These are phyloP conservation scores for Kryptolebias ocellatus DNA, from an alignment of 2,797 vertebrate species.

Conservation along the genomic window DNA sequence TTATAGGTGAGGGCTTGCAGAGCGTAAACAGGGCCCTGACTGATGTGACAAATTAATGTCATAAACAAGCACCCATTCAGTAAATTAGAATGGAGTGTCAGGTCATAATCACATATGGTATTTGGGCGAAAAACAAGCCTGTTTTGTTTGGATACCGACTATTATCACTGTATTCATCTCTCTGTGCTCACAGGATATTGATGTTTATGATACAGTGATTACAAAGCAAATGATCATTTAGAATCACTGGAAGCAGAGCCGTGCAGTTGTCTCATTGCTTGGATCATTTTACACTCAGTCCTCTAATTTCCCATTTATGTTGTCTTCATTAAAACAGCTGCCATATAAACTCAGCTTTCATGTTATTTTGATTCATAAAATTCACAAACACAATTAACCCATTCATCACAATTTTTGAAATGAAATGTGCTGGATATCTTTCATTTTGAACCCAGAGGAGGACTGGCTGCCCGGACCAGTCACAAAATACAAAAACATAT, in stretches of 20 bases:
- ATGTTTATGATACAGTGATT: constrained; percentile 5
- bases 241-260: background rate
- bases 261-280: background rate
- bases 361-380: too few species aligned
- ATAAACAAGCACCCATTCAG: constrained; percentile 33
- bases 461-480: too few species aligned
- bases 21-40: constrained; percentile 24
- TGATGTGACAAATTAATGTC: constrained; percentile 49
- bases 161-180: background rate
- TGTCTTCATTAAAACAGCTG: background rate
- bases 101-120: constrained; percentile 16
- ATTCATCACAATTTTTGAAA: too few species aligned
- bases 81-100: constrained; percentile 16
- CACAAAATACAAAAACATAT: too few species aligned
- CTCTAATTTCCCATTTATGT: background rate
- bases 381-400: too few species aligned
- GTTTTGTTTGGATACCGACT: background rate
- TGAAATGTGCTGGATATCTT: too few species aligned
- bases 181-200: background rate
- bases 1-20: constrained; percentile 31
- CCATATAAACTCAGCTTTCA: background rate
- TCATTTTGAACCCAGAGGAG: too few species aligned
- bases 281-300: background rate
- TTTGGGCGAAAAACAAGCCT: constrained; percentile 1
- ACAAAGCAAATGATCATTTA: background rate